Evolutionary conservation across 1,140 invertebrate species (phyloP).

Genomic region (Drosophila pruinosa): DNA sequence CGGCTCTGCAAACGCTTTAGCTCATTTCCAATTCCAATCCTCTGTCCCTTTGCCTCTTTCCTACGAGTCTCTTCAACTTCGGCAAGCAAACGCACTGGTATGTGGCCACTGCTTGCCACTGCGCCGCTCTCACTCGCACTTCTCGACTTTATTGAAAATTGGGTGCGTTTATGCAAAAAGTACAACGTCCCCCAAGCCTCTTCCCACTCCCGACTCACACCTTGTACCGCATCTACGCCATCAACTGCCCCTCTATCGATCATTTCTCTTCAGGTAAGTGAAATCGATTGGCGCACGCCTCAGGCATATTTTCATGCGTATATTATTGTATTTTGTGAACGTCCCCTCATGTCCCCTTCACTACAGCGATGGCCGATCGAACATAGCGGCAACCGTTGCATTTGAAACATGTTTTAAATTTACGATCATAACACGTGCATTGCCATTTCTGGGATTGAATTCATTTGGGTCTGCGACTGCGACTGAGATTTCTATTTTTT

Average conservation of each 20-base stretch:
- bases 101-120: constrained; percentile 16
- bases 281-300: constrained; percentile 77
- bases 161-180: constrained; percentile 77
- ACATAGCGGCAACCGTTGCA: constrained; percentile 38
- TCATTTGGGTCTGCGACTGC: constrained; percentile 29
- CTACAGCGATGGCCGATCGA: not conserved
- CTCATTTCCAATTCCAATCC: constrained; percentile 30
- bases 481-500: constrained; percentile 70
- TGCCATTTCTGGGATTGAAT: constrained; percentile 60
- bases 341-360: not conserved
- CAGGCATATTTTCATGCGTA: constrained; percentile 77
- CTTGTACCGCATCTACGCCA: not conserved
- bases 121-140: constrained; percentile 38
- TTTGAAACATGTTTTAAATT: constrained; percentile 79
- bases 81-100: constrained; percentile 62
- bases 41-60: not conserved
- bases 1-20: constrained; percentile 42
- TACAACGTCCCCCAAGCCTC: not conserved
- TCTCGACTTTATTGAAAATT: constrained; percentile 63
- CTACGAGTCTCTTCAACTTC: not conserved
- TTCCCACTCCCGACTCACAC: not conserved
- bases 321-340: constrained; percentile 64
- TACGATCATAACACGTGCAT: constrained; percentile 76
- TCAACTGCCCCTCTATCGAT: not conserved
- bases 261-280: constrained; percentile 33